Evolutionary conservation across 2,888 invertebrate genomes (phyloP), one percentile per base, ranked within the genome.

Genomic region (Teinopalpus imperialis): DNA sequence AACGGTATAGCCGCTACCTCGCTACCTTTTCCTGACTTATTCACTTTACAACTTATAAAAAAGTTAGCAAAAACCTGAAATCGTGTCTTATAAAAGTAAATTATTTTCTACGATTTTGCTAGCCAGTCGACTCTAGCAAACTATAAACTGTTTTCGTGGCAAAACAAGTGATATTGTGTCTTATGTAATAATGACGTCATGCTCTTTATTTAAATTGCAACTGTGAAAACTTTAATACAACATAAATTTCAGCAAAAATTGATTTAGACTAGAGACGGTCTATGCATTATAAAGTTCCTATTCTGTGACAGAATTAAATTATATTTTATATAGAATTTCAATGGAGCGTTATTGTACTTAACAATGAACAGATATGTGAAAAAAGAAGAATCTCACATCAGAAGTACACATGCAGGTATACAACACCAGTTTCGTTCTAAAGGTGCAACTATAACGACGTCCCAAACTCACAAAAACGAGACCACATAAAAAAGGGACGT

Each of bases 401-500:
- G 21, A 13, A 55, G 51, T 59, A 52, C 61, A 68, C 68, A 69
- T 57, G 45, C 56, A 56, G 61, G 57, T 61, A 57, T 48, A 52
- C 55, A 61, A 69, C 74, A 73, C n/a, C 69, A 72, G 71, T 74
- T 68, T 65, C 59, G 58, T 40, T 55, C 66, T 65, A 53, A 60
- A 70, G 52, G 54, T 59, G 57, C 52, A 61, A 63, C 61, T 59
- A 69, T 69, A 75, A 72, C 71, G 65, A 59, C 49, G 57, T 57
- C 65, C 61, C 56, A 51, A 59, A 63, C 66, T 70, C 69, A 61
- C 61, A 69, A 53, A 59, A 56, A 63, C 51, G 53, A 55, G 57
- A 58, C 63, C 64, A 71, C 43, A 23, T n/a, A 55, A 42, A 72
- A 79, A 70, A 69, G 63, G 63, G 62, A 58, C 24, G 30, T 34